phyloP scores from a whole-genome alignment of 2,888 invertebrate genomes.

The Lycaena phlaeas region DNA sequence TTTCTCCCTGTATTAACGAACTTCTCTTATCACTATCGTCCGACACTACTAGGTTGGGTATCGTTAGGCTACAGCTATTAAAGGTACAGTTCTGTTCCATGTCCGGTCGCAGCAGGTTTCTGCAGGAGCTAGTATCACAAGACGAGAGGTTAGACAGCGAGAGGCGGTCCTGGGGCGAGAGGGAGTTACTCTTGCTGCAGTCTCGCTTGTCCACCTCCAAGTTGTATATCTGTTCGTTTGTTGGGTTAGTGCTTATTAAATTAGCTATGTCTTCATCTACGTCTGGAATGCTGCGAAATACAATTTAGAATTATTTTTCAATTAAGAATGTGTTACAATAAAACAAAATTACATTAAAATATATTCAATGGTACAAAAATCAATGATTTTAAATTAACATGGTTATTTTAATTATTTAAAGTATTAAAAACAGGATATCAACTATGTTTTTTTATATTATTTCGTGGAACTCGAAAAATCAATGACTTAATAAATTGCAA shows the following conservation, averaged over 20 bases:
- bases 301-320: background rate
- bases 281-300: conserved; percentile 60
- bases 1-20: conserved; percentile 64
- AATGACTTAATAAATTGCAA: too few species aligned
- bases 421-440: too few species aligned
- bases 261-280: conserved; percentile 70
- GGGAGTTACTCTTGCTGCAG: conserved; percentile 37
- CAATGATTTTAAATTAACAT: too few species aligned
- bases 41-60: conserved; percentile 64
- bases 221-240: conserved; percentile 38
- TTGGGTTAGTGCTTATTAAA: conserved; percentile 51
- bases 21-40: conserved; percentile 59
- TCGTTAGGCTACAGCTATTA: conserved; percentile 60
- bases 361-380: too few species aligned
- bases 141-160: conserved; percentile 59
- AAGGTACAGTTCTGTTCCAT: conserved; percentile 34
- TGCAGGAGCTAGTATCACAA: conserved; percentile 64
- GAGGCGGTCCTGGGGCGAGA: conserved; percentile 48
- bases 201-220: conserved; percentile 46
- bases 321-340: background rate
- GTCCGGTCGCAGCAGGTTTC: conserved; percentile 50
- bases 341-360: too few species aligned
- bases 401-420: too few species aligned
- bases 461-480: too few species aligned
- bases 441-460: too few species aligned